Base-by-base conservation (phyloP, 2,113 vertebrate genomes). In the Podocnemis expansa region DNA sequence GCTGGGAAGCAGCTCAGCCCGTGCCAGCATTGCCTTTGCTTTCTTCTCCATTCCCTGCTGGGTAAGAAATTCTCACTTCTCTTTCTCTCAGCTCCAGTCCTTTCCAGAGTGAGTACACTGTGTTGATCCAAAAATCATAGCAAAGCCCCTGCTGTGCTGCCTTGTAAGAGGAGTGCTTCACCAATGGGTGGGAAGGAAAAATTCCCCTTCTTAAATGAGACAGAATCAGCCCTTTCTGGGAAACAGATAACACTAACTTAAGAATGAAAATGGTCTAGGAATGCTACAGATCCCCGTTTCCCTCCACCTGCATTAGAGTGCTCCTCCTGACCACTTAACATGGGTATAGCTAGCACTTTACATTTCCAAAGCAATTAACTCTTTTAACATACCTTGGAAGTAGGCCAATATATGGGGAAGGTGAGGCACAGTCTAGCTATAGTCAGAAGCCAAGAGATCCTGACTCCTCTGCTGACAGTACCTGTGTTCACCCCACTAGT, bases 41-140 rank as follows among this genome's bases (percentile, higher is more conserved):
- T 96, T 97, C 94, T 93, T 98, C 94, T 98, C 97, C 34, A 31
- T 97, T 92, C 87, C 84, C 12, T 24, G 90, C 93, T 98, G 97
- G 97, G 97, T 98, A 92, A 98, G 95, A 78, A 52, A 78, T 29
- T 54, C 24, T 78, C 85, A 76, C 89, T 1, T 51, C 55, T 82
- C 54, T 47, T n/a, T n/a, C 8, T 19, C 52, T 52, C 58, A 25
- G 43, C 17, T 9, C 12, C 43, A 7, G 45, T 24, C 34, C 41
- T 76, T 63, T 91, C 54, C 29, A 67, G 25, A 86, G 29, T n/a
- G 24, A 63, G 16, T 49, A 80, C 29, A 80, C 43, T 27, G 4
- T 56, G 54, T 90, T 63, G 51, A 85, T 63, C 55, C 29, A 54
- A 38, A 51, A n/a, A 80, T 80, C 25, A 25, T 80, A 52, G 76